A percentile compares a stretch with the other conserved stretches of the same genome.
phyloP scores from a whole-genome alignment of 2,797 vertebrate species.

The Bucorvus abyssinicus region DNA sequence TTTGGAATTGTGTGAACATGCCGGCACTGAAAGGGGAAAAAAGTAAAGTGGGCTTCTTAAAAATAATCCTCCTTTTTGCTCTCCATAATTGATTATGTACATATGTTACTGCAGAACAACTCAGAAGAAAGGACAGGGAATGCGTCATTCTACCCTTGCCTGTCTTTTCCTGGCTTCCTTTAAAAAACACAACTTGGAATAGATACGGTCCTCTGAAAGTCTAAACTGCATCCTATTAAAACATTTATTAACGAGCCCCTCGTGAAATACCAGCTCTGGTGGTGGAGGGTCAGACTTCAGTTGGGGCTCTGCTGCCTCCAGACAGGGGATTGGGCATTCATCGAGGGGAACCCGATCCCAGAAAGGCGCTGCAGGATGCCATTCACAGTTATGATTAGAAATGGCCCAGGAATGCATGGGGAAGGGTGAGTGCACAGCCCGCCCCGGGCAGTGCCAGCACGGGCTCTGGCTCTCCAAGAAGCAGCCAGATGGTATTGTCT shows the following conservation, averaged over 20 bases:
- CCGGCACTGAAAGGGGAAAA: background rate
- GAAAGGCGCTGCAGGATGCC: constrained; percentile 25
- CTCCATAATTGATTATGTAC: background rate
- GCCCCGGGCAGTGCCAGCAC: background rate
- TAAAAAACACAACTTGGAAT: background rate
- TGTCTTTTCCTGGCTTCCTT: background rate
- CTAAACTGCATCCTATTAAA: background rate
- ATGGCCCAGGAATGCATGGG: constrained; percentile 53
- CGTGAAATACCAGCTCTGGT: background rate
- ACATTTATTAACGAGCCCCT: background rate
- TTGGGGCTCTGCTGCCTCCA: background rate
- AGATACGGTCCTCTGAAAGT: background rate
- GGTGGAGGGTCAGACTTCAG: background rate
- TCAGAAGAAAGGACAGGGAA: background rate
- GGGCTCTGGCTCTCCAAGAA: background rate
- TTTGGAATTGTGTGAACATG: background rate
- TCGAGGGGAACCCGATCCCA: constrained; percentile 39
- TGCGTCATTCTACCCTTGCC: background rate
- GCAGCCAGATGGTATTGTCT: constrained; percentile 26
- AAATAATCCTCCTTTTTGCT: background rate
- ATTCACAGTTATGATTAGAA: constrained; percentile 69
- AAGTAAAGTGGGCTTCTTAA: background rate
- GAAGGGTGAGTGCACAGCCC: background rate
- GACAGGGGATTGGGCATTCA: background rate
- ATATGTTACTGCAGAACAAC: background rate